phyloP scores from a whole-genome alignment of 2,888 invertebrate genomes.

The Drosophila anomelani region DNA sequence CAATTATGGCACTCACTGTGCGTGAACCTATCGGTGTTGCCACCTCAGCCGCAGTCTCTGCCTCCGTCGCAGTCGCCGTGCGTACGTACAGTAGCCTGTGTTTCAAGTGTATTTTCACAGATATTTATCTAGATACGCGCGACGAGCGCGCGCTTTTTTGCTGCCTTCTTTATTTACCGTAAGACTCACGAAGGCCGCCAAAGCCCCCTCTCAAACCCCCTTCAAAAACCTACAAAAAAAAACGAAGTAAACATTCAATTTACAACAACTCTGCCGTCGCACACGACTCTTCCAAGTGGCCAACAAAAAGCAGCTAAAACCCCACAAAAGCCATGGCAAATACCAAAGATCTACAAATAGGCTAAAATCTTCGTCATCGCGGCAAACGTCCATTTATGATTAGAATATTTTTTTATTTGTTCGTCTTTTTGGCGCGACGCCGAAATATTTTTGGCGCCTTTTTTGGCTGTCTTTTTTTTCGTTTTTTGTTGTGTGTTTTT shows the following conservation, averaged over 20 bases:
- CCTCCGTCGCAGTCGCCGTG: conserved; percentile 53
- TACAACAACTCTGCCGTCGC: conserved; percentile 32
- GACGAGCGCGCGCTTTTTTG: conserved; percentile 55
- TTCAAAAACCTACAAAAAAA: conserved; percentile 12
- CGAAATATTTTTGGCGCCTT: conserved; percentile 62
- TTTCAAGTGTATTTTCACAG: conserved; percentile 73
- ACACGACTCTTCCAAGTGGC: conserved; percentile 47
- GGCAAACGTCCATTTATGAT: conserved; percentile 56
- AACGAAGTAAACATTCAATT: conserved; percentile 46
- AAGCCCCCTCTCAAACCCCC: conserved; percentile 24
- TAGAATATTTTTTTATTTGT: conserved; percentile 36
- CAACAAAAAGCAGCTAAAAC: conserved; percentile 23
- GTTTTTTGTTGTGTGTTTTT: conserved; percentile 3
- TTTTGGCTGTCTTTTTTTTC: conserved; percentile 25
- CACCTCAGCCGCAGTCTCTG: conserved; percentile 30
- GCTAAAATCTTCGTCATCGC: conserved; percentile 34
- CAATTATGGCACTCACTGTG: conserved; percentile 11
- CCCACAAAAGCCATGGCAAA: conserved; percentile 16
- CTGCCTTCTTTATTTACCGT: conserved; percentile 56
- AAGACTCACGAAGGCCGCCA: conserved; percentile 46
- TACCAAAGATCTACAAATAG: conserved; percentile 26
- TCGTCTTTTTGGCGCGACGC: conserved; percentile 32
- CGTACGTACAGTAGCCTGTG: conserved; percentile 77
- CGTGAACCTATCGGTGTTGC: conserved; percentile 43
- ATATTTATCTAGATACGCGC: conserved; percentile 76